Conservation (phyloP, 2,113 vertebrate species). For the Heterotilapia buettikoferi region DNA sequence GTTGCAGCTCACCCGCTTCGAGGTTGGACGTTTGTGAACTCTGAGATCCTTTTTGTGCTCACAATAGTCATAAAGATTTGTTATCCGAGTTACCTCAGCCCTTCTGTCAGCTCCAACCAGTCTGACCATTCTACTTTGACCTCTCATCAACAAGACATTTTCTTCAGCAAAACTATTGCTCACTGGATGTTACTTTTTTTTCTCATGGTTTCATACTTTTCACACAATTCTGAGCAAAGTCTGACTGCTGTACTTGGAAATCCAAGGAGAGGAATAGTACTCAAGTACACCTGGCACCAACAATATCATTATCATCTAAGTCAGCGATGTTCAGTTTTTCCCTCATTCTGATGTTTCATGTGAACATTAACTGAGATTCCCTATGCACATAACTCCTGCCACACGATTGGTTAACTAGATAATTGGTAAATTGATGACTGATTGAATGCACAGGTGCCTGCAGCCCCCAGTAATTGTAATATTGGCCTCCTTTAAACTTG, state of each 20-base stretch:
- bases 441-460: background rate
- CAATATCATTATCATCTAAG: background rate
- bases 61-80: background rate
- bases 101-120: background rate
- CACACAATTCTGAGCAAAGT: background rate
- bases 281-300: background rate
- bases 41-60: background rate
- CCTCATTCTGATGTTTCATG: background rate
- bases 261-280: background rate
- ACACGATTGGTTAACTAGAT: background rate
- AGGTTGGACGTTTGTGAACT: background rate
- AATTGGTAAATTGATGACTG: background rate
- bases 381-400: background rate
- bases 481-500: background rate
- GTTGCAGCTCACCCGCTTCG: background rate
- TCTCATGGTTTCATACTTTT: background rate
- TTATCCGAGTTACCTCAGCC: background rate
- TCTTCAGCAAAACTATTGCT: background rate
- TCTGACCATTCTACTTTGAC: background rate
- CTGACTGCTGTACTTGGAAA: background rate
- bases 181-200: background rate
- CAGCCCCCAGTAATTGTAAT: background rate
- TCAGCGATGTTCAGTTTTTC: background rate
- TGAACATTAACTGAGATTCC: background rate
- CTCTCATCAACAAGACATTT: background rate